A percentile compares a stretch with the other conserved stretches of the same genome.
phyloP scores from a whole-genome alignment of 1,140 invertebrate species.

The Leucophenga varia region DNA sequence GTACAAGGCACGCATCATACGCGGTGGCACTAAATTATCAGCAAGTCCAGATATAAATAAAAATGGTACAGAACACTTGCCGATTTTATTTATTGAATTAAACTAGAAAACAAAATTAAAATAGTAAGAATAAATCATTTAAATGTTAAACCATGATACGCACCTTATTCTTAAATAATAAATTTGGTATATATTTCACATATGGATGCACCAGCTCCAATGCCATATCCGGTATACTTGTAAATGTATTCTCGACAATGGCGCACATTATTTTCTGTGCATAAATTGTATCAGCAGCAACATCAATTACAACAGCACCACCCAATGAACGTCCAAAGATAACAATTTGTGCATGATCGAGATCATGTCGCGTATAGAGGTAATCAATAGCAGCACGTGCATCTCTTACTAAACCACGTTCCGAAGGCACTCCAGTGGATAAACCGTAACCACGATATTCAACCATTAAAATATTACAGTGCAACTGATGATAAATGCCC shows the following conservation, averaged over 20 bases:
- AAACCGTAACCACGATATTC: constrained; percentile 94
- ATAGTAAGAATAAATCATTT: not conserved
- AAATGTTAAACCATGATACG: not conserved
- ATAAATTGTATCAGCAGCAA: constrained; percentile 74
- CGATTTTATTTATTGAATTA: constrained; percentile 64
- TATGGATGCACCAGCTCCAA: constrained; percentile 69
- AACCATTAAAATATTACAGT: constrained; percentile 85
- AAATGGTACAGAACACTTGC: constrained; percentile 66
- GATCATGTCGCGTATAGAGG: constrained; percentile 74
- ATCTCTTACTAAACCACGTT: constrained; percentile 85
- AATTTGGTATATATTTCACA: constrained; percentile 71
- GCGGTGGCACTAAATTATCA: constrained; percentile 79
- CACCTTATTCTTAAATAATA: constrained; percentile 84
- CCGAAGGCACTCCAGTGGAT: constrained; percentile 85
- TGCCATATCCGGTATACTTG: constrained; percentile 92
- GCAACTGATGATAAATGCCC: constrained; percentile 76
- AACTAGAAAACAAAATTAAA: constrained; percentile 17
- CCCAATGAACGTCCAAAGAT: constrained; percentile 92
- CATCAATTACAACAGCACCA: constrained; percentile 83
- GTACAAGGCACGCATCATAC: constrained; percentile 82
- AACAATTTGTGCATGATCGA: constrained; percentile 82
- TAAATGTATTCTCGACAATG: constrained; percentile 94
- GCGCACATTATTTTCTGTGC: constrained; percentile 77
- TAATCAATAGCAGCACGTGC: constrained; percentile 85
- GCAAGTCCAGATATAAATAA: constrained; percentile 79